Percentiles rank a stretch among this genome's conserved stretches.
phyloP scores from a whole-genome alignment of 2,888 invertebrate species.

The Folsomia candida region DNA sequence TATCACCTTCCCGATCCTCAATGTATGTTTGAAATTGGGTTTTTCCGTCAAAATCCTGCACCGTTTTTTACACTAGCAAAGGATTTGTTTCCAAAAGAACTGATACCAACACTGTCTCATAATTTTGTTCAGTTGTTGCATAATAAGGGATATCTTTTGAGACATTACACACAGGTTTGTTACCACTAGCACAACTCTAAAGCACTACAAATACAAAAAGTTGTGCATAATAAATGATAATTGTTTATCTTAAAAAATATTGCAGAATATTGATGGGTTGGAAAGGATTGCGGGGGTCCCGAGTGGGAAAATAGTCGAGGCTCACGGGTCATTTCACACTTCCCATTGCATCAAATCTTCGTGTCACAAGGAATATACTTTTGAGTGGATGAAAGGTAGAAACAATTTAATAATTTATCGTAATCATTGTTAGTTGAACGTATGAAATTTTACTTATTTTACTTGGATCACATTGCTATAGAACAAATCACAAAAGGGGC shows the following conservation, averaged over 20 bases:
- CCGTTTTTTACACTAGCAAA: slow-evolving; percentile 90
- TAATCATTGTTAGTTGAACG: no score
- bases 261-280: slow-evolving; percentile 88
- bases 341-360: slow-evolving; percentile 71
- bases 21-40: slow-evolving; percentile 86
- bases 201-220: not conserved
- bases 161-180: slow-evolving; percentile 60
- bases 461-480: no score
- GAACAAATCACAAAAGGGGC: slow-evolving; percentile 70
- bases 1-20: slow-evolving; percentile 88
- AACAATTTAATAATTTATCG: not conserved
- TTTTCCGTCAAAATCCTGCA: slow-evolving; percentile 81
- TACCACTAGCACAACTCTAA: not conserved
- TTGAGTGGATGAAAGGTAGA: slow-evolving; percentile 82
- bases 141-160: slow-evolving; percentile 68
- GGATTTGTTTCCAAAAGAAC: slow-evolving; percentile 80
- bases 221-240: not conserved
- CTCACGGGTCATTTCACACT: slow-evolving; percentile 89
- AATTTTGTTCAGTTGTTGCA: slow-evolving; percentile 82
- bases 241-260: slow-evolving; percentile 9
- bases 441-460: slow-evolving; percentile 15
- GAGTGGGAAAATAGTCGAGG: slow-evolving; percentile 82
- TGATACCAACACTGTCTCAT: slow-evolving; percentile 85
- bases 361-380: slow-evolving; percentile 69
- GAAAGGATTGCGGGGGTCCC: slow-evolving; percentile 82